Evolutionary conservation across 2,888 invertebrate species (phyloP), one percentile per base, ranked within the genome.

Genomic region (Stictocephala bisonia): DNA sequence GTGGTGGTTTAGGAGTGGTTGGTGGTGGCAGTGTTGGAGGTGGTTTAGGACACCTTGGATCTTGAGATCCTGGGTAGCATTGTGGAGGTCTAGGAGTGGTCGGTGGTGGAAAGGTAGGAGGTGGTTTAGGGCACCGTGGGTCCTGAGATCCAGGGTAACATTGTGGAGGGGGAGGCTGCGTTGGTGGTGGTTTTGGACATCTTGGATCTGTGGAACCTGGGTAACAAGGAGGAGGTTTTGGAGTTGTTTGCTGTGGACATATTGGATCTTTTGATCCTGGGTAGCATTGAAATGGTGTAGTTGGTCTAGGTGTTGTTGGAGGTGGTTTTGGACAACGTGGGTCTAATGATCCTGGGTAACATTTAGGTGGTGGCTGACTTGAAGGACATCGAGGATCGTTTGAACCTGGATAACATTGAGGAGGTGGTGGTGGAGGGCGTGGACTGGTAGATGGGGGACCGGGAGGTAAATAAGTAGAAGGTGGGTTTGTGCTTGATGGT

Each of bases 331-430:
- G 77, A 71, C 74, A 75, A 48, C 74, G 68, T 1, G 77, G 77
- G 29, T 76, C 77, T 0, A 35, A 74, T n/a, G 73, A 74, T 50
- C 69, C 69, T 2, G 56, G 69, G 22, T 41, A 41, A 15, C 72
- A 66, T 50, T 66, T 70, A 6, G 73, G 70, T 35, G 27, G 27
- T 27, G 74, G 53, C 18, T 40, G 53, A 48, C 13, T 48, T 1
- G 68, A 85, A 15, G 74, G 75, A 71, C 84, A 75, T 51, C 31
- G 77, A 0, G 85, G 83, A 76, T 86, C 84, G 82, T 76, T 80
- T 0, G 44, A 83, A 76, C 51, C 84, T 83, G 72, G 86, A 71
- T 79, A 85, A 44, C 86, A 82, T 18, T 75, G 77, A n/a, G 81
- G 80, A 50, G 78, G 78, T 13, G 78, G 73, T 48, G 51, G 0